Evolutionary conservation across 1,140 invertebrate species (phyloP).

Genomic region (Ladona fulva): DNA sequence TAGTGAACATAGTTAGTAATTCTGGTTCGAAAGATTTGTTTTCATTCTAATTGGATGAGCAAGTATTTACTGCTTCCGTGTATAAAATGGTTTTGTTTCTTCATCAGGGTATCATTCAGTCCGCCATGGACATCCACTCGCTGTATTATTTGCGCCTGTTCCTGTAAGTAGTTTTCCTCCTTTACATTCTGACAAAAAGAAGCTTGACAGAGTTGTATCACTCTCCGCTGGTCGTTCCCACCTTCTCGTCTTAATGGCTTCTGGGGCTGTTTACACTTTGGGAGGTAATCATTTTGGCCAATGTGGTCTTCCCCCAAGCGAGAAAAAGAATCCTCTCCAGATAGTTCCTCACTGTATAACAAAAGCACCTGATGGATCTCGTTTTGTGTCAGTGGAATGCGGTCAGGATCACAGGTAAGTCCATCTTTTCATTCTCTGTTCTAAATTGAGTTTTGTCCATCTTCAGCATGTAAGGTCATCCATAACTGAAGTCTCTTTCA

Average conservation of each 20-base stretch:
- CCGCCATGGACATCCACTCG: conserved; percentile 52
- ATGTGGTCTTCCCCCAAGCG: conserved; percentile 75
- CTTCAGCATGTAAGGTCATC: too few relatives aligned
- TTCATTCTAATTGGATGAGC: neutral
- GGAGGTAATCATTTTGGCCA: conserved; percentile 94
- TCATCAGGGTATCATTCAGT: conserved; percentile 47
- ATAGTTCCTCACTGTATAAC: conserved; percentile 57
- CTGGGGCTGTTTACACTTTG: conserved; percentile 63
- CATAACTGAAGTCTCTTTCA: too few relatives aligned
- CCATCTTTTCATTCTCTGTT: conserved; percentile 12
- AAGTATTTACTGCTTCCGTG: neutral
- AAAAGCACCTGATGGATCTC: conserved; percentile 46
- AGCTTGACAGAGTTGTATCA: conserved; percentile 43
- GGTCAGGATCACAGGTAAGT: conserved; percentile 78
- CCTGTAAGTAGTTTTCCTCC: conserved; percentile 62
- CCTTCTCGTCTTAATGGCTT: conserved; percentile 66
- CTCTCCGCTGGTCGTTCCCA: conserved; percentile 83
- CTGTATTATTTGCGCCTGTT: conserved; percentile 63
- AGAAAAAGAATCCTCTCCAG: conserved; percentile 62
- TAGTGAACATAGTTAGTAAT: too few relatives aligned
- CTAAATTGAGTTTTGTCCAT: too few relatives aligned
- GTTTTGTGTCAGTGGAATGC: conserved; percentile 60
- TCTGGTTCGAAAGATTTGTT: neutral
- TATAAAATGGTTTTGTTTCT: neutral
- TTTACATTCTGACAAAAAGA: conserved; percentile 67